Base-by-base conservation (phyloP, 2,113 vertebrate species). In the Bagarius yarrelli region DNA sequence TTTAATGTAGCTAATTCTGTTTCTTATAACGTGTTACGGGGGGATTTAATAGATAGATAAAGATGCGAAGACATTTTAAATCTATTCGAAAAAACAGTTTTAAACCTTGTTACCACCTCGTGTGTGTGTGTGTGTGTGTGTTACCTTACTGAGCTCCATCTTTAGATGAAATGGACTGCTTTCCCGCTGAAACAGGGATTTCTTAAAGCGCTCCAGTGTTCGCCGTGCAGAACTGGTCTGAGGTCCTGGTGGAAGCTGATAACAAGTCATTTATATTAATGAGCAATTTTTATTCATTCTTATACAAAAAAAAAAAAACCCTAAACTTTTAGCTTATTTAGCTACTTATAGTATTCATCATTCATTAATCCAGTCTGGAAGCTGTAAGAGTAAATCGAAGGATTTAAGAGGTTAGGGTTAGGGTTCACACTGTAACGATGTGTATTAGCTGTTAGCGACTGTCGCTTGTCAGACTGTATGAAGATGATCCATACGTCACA, bases 61-160 rank as follows among this genome's bases (percentile, higher is more conserved):
- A n/a, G n/a, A n/a, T n/a, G n/a, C n/a, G n/a, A n/a, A n/a, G n/a
- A n/a, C n/a, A n/a, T n/a, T n/a, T n/a, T n/a, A n/a, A n/a, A n/a
- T n/a, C n/a, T n/a, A n/a, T n/a, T n/a, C n/a, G n/a, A n/a, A n/a
- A n/a, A n/a, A n/a, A n/a, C n/a, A n/a, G n/a, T n/a, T n/a, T n/a
- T n/a, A n/a, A n/a, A n/a, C n/a, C n/a, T n/a, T n/a, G n/a, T n/a
- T n/a, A n/a, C n/a, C n/a, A n/a, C n/a, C n/a, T n/a, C 8, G 36
- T 40, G 36, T 47, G 61, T n/a, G 40, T 53, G 27, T n/a, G 40
- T 53, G 19, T 5, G 76, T 53, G 44, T 47, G 44, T 78, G 85
- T 59, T 50, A 97, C 92, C 93, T 95, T 97, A 90, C 94, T 94
- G 74, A 96, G 94, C 91, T 96, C 95, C 85, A 89, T 90, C 85